These are phyloP conservation scores for Callaeas wilsoni DNA, from an alignment of 2,113 vertebrate genomes.

Conservation along the genomic window DNA sequence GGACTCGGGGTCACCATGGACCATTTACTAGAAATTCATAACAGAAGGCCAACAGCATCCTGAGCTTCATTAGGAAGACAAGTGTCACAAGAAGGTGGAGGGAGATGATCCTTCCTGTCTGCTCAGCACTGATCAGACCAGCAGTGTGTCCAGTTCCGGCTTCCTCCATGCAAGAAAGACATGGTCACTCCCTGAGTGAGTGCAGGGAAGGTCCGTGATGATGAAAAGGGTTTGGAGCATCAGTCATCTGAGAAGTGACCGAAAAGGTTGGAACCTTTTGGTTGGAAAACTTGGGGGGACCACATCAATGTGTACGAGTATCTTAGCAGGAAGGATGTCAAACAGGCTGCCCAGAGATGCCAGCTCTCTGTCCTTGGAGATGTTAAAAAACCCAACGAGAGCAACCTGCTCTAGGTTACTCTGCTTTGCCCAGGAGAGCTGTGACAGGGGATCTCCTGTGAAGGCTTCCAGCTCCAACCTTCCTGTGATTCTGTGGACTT, in stretches of 20 bases:
- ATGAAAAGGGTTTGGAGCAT: neutral
- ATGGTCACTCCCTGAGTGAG: rapidly evolving
- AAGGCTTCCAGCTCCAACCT: neutral
- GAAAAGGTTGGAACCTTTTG: neutral
- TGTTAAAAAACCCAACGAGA: neutral
- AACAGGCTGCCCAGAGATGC: neutral
- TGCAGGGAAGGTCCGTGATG: rapidly evolving
- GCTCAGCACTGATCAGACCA: neutral
- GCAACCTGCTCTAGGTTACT: neutral
- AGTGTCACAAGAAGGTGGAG: neutral
- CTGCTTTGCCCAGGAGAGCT: neutral
- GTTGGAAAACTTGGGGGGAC: rapidly evolving
- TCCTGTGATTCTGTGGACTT: neutral
- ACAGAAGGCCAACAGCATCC: neutral
- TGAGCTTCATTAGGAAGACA: neutral
- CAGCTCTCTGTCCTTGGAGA: neutral
- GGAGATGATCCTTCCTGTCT: neutral
- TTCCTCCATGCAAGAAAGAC: neutral
- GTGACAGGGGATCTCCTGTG: too few relatives aligned
- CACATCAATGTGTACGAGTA: neutral
- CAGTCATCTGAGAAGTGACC: neutral
- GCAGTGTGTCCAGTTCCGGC: neutral
- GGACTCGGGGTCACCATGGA: neutral
- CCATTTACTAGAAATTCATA: neutral
- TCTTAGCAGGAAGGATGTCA: too few relatives aligned